Evolutionary conservation across 2,888 invertebrate species (phyloP), one percentile per base, ranked within the genome.

Genomic region (Serripes groenlandicus): DNA sequence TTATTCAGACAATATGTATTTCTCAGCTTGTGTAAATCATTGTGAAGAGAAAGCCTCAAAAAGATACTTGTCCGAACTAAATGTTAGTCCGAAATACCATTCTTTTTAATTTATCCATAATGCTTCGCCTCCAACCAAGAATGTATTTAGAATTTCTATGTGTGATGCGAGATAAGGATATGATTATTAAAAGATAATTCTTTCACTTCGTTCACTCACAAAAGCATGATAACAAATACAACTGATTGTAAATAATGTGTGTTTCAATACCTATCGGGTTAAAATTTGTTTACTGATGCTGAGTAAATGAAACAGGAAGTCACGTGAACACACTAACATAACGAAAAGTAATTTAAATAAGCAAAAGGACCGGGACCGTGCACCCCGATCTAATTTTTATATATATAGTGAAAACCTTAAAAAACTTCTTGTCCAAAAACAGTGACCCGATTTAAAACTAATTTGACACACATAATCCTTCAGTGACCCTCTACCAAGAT

Each of bases 301-400:
- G 66, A 21, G 62, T 30, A 66, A 66, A 66, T 71, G 73, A 71
- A 60, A 71, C 77, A 58, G 77, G 77, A 77, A 60, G 71, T 77
- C 77, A 77, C 77, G 77, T 77, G 77, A 77, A 73, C 73, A 73
- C 18, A 30, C n/a, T n/a, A n/a, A n/a, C n/a, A n/a, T n/a, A n/a
- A n/a, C n/a, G n/a, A n/a, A n/a, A n/a, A n/a, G n/a, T n/a, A n/a
- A n/a, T n/a, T n/a, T n/a, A n/a, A n/a, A n/a, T n/a, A n/a, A n/a
- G n/a, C n/a, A n/a, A n/a, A n/a, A n/a, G n/a, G n/a, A n/a, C n/a
- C n/a, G n/a, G n/a, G n/a, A n/a, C n/a, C n/a, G n/a, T n/a, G n/a
- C n/a, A n/a, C n/a, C n/a, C n/a, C n/a, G n/a, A n/a, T n/a, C n/a
- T n/a, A n/a, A n/a, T n/a, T n/a, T n/a, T n/a, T n/a, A n/a, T n/a